Percentiles rank a stretch among this genome's conserved stretches.
Conservation (phyloP, 2,888 invertebrate species). For the Neoitamus cyanurus region DNA sequence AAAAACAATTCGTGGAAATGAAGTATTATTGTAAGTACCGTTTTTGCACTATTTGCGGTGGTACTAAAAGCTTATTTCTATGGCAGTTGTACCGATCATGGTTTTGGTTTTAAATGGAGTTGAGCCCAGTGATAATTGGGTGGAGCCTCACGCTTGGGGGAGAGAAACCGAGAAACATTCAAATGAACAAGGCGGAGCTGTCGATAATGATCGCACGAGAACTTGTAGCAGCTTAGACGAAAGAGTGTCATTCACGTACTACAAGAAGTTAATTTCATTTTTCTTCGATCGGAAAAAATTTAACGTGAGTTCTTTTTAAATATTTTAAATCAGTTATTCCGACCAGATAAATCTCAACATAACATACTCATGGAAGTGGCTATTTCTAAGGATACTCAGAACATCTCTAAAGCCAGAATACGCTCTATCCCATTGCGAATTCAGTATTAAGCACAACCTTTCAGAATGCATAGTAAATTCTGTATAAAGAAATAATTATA, state of each 20-base stretch:
- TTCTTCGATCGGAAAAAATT: constrained; percentile 1
- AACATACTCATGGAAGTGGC: no score
- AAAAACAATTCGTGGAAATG: neutral
- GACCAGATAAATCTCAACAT: neutral
- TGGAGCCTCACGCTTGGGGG: constrained; percentile 34
- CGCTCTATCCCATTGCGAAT: no score
- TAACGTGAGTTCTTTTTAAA: neutral
- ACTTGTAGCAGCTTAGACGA: neutral
- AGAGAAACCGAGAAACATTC: neutral
- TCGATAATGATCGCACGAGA: neutral
- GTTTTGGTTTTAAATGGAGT: neutral
- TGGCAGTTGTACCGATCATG: neutral
- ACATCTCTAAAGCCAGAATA: no score
- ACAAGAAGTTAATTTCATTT: constrained; percentile 12
- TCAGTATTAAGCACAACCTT: no score
- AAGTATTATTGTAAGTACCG: neutral
- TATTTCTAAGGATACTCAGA: no score
- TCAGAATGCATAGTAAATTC: no score
- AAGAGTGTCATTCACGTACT: constrained; percentile 12
- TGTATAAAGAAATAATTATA: neutral
- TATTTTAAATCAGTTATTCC: neutral
- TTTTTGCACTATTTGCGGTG: neutral
- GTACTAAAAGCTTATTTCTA: neutral
- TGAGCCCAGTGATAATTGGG: neutral
- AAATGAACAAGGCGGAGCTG: neutral